A percentile compares a stretch with the other conserved stretches of the same genome.
Conservation (phyloP, 2,113 vertebrate genomes). For the Ranitomeya variabilis region DNA sequence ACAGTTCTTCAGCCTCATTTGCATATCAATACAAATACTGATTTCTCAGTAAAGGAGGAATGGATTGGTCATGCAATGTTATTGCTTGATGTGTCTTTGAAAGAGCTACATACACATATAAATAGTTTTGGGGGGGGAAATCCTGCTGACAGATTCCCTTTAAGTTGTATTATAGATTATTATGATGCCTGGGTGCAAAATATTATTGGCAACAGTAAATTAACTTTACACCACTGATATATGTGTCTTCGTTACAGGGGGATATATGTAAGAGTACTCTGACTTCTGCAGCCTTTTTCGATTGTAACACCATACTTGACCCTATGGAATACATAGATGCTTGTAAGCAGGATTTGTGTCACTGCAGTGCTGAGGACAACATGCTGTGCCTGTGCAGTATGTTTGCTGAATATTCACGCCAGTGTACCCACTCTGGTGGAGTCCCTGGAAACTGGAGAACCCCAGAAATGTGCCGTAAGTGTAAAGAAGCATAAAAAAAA, state of each 20-base stretch:
- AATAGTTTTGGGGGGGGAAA: too few relatives aligned
- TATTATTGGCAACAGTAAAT: background rate
- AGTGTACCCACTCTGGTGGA: slow-evolving; percentile 58
- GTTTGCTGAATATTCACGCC: slow-evolving; percentile 57
- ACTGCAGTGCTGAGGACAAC: background rate
- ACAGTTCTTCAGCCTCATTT: too few relatives aligned
- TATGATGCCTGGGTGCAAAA: background rate
- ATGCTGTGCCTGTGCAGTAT: slow-evolving; percentile 46
- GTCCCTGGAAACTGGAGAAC: slow-evolving; percentile 56
- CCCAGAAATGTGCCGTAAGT: slow-evolving; percentile 55
- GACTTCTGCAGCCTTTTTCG: slow-evolving; percentile 23
- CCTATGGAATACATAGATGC: slow-evolving; percentile 41
- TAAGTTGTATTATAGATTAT: background rate
- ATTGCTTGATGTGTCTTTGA: too few relatives aligned
- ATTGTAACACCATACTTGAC: slow-evolving; percentile 34
- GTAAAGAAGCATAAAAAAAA: background rate
- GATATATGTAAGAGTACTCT: slow-evolving; percentile 21
- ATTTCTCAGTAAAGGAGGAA: too few relatives aligned
- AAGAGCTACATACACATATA: too few relatives aligned
- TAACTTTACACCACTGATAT: background rate
- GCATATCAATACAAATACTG: too few relatives aligned
- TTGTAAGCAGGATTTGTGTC: slow-evolving; percentile 57
- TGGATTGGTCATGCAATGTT: too few relatives aligned
- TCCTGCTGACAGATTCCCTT: background rate
- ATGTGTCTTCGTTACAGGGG: background rate